Percentiles rank a stretch among this genome's conserved stretches.
Conservation (phyloP, 2,797 vertebrate species). For the Denticeps clupeoides region DNA sequence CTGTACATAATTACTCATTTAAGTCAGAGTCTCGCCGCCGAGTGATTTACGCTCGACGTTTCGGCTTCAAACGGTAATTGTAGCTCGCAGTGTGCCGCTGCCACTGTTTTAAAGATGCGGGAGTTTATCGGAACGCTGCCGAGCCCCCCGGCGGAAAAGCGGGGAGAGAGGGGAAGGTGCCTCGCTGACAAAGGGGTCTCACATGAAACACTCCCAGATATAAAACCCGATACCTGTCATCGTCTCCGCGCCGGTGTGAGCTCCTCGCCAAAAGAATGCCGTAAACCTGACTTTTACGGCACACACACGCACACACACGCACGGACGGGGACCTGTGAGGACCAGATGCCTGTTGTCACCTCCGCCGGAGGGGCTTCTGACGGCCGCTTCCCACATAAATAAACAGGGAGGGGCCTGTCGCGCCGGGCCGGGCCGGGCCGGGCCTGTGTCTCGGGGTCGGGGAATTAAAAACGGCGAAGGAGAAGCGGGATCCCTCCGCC, state of each 20-base stretch:
- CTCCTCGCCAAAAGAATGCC: conserved; percentile 4
- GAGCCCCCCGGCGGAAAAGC: too few relatives aligned
- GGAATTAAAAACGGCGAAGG: too few relatives aligned
- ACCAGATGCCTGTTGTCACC: background rate
- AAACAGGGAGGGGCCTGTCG: conserved; percentile 58
- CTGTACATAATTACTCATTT: too few relatives aligned
- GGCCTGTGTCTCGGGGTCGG: too few relatives aligned
- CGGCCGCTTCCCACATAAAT: conserved; percentile 53
- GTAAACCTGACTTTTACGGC: conserved; percentile 10
- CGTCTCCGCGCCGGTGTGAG: conserved; percentile 10
- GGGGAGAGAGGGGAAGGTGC: background rate
- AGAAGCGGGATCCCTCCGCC: conserved; percentile 29
- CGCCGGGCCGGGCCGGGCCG: conserved; percentile 33
- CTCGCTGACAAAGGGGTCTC: conserved; percentile 8
- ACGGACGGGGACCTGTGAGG: background rate
- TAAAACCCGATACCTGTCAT: conserved; percentile 29
- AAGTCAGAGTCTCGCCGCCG: too few relatives aligned
- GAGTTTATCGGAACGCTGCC: too few relatives aligned
- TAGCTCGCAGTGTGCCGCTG: too few relatives aligned
- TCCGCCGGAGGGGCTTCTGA: background rate
- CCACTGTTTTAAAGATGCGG: too few relatives aligned
- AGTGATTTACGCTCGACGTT: too few relatives aligned
- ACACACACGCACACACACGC: background rate
- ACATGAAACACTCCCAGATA: conserved; percentile 17
- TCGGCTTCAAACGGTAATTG: too few relatives aligned